Conservation (phyloP, 2,797 vertebrate species). For the Hafferia zeledoni region DNA sequence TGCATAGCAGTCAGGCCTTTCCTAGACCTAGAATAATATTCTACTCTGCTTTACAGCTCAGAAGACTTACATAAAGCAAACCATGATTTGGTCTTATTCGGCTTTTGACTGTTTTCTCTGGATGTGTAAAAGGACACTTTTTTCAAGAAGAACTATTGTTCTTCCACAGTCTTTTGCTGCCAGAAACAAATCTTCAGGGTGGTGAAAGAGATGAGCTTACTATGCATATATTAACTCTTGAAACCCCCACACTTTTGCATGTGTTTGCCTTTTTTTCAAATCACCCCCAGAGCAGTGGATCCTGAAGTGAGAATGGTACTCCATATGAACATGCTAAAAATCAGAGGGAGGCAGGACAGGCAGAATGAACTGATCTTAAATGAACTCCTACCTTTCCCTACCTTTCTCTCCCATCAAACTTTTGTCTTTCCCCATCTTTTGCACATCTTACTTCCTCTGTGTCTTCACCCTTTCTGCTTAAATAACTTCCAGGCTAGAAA, state of each 20-base stretch:
- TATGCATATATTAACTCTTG: not conserved
- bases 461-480: not conserved
- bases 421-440: not conserved
- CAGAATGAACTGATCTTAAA: not conserved
- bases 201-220: not conserved
- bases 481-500: not conserved
- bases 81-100: not conserved
- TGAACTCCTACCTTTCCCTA: not conserved
- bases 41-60: not conserved
- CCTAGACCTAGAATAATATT: not conserved
- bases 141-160: not conserved
- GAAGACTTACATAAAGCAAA: not conserved
- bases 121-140: not conserved
- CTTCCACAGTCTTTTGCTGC: not conserved
- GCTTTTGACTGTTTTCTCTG: not conserved
- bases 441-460: not conserved
- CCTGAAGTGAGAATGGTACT: not conserved
- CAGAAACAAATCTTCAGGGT: not conserved
- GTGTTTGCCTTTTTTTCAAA: not conserved
- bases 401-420: not conserved
- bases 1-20: not conserved
- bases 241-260: not conserved
- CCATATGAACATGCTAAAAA: not conserved
- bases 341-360: not conserved
- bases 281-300: accelerated